Evolutionary conservation across 2,888 invertebrate species (phyloP), one percentile per base, ranked within the genome.

Genomic region (Minunthozetes semirufus): DNA sequence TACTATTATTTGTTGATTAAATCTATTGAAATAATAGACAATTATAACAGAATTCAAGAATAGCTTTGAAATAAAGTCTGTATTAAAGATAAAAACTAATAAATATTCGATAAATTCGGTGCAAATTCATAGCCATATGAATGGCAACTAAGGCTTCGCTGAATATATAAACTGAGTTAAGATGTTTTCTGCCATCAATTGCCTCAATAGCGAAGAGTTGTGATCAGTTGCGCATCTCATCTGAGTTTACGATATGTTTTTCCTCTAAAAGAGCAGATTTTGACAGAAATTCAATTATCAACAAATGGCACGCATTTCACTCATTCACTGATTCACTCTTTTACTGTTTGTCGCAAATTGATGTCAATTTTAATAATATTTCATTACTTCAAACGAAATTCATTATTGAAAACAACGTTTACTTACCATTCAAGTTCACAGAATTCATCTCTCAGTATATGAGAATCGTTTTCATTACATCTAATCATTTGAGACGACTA

Each of bases 181-280:
- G 61, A 61, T 61, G 61, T 61, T 61, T 29, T 61, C 61, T 61
- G 61, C 61, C 9, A 61, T 61, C 61, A 61, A 61, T 61, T 61
- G 25, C 29, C 61, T 25, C 13, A 61, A 50, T 50, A 9, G 27
- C 19, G 25, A 61, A 61, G 27, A 61, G n/a, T 61, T 61, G 27
- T 11, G 25, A 61, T 17, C 11, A 61, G n/a, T 61, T 61, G 61
- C 61, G 61, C 61, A 61, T 61, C 61, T 17, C 25, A 61, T 61
- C 29, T 29, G 17, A 61, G 19, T 27, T 50, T 27, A 17, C 29
- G 22, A 17, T 29, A 27, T 27, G 29, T 61, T 61, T 53, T 50
- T 50, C 50, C 50, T 50, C 50, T 50, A 50, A 50, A 50, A 50
- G 42, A 27, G 15, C 25, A 15, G 25, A 25, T 61, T 61, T 61